Evolutionary conservation across 2,797 vertebrate genomes (phyloP).

Genomic region (Rhyacichthys aspro): DNA sequence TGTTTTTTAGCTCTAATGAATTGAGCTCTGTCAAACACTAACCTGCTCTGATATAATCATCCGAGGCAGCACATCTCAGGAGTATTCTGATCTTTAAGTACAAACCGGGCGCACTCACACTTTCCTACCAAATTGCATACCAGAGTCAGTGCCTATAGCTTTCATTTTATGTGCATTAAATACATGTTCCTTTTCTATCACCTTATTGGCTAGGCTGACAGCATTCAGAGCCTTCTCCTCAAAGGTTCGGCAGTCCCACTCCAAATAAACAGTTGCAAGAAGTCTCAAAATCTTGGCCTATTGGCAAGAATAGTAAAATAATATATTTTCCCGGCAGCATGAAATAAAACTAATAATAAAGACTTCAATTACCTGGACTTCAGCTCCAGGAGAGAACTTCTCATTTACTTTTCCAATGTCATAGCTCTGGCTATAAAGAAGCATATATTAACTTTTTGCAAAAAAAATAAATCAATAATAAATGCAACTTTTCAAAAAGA

Average conservation of each 20-base stretch:
- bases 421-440: conserved; percentile 85
- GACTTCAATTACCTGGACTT: conserved; percentile 82
- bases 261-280: conserved; percentile 87
- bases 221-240: conserved; percentile 85
- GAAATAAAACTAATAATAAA: background rate
- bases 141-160: background rate
- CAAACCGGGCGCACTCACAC: conserved; percentile 81
- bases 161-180: conserved; percentile 14
- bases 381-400: conserved; percentile 75
- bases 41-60: conserved; percentile 86
- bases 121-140: conserved; percentile 78
- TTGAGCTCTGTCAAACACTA: conserved; percentile 42
- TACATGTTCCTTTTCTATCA: too few species aligned
- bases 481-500: conserved; percentile 10
- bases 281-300: conserved; percentile 89
- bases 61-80: conserved; percentile 76
- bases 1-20: conserved; percentile 20
- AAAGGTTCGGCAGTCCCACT: conserved; percentile 84
- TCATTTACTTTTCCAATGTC: conserved; percentile 86
- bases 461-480: background rate
- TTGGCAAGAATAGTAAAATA: conserved; percentile 11
- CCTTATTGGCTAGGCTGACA: conserved; percentile 89
- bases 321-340: background rate
- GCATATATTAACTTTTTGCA: conserved; percentile 4
- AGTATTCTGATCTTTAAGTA: conserved; percentile 91